Percentiles rank a stretch among this genome's conserved stretches.
Conservation (phyloP, 2,797 vertebrate species). For the Pelodytes ibericus region DNA sequence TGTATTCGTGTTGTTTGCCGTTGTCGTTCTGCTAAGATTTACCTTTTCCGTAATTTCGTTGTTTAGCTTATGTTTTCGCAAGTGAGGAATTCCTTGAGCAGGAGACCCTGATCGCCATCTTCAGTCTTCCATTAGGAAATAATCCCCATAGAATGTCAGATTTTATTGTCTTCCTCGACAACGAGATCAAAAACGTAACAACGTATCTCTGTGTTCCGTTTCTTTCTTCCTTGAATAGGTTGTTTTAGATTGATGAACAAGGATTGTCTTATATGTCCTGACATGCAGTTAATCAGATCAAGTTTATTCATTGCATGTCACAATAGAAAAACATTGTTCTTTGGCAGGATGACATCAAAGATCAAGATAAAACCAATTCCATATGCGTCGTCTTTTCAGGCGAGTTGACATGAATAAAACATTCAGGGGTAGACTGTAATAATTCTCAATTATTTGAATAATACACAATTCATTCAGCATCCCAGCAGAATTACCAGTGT, state of each 20-base stretch:
- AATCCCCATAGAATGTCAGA: conserved; percentile 30
- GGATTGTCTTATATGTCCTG: conserved; percentile 41
- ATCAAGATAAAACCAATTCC: conserved; percentile 40
- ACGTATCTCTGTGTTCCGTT: not conserved
- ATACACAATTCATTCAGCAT: conserved; percentile 43
- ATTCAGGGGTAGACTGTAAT: conserved; percentile 46
- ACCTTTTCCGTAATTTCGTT: not conserved
- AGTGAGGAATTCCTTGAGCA: not conserved
- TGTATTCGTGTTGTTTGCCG: not conserved
- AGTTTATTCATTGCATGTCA: conserved; percentile 42
- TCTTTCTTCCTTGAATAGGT: conserved; percentile 20
- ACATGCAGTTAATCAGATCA: conserved; percentile 50
- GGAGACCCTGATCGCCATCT: conserved; percentile 2
- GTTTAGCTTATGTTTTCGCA: too few species aligned
- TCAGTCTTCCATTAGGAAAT: conserved; percentile 13
- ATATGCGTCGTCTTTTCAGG: conserved; percentile 35
- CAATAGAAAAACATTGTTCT: conserved; percentile 40
- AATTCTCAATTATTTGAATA: conserved; percentile 54
- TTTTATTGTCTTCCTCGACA: conserved; percentile 32
- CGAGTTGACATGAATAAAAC: conserved; percentile 50
- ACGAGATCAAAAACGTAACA: conserved; percentile 36
- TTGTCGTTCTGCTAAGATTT: not conserved
- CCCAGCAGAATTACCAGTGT: conserved; percentile 37
- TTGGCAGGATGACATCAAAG: conserved; percentile 48
- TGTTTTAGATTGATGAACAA: conserved; percentile 36